Evolutionary conservation across 2,113 vertebrate species (phyloP).

Genomic region (Ictalurus punctatus): DNA sequence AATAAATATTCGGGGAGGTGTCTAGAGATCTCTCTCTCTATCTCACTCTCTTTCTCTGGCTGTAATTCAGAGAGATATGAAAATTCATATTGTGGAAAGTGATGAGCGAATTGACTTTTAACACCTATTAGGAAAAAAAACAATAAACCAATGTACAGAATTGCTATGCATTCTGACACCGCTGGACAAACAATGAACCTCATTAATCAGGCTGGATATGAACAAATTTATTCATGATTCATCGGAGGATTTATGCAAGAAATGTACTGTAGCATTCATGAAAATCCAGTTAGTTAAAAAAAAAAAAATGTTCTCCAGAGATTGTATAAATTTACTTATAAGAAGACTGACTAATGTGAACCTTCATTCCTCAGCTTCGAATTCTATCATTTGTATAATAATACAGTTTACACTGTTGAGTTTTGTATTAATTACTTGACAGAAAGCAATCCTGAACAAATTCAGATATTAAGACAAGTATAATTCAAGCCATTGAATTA

Average conservation of each 20-base stretch:
- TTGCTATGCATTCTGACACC: background rate
- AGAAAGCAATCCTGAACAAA: background rate
- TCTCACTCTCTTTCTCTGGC: background rate
- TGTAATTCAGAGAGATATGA: slow-evolving; percentile 32
- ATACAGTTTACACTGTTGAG: too few species aligned
- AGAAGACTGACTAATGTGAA: background rate
- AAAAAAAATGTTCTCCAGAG: background rate
- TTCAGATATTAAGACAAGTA: background rate
- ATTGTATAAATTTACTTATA: background rate
- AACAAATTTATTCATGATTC: background rate
- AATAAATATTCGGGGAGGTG: slow-evolving; percentile 35
- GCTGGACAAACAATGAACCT: background rate
- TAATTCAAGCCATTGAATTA: background rate
- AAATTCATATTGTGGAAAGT: slow-evolving; percentile 14
- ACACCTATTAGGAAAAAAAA: background rate
- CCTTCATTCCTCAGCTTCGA: background rate
- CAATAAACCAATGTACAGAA: background rate
- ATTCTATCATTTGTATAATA: background rate
- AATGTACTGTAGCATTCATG: background rate
- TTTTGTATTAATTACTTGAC: background rate
- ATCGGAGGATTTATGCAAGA: background rate
- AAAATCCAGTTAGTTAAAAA: background rate
- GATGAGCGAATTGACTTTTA: background rate
- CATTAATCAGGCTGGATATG: background rate
- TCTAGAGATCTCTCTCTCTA: background rate